A percentile compares a stretch with the other conserved stretches of the same genome.
Conservation (phyloP, 2,888 invertebrate genomes). For the Carabus problematicus region DNA sequence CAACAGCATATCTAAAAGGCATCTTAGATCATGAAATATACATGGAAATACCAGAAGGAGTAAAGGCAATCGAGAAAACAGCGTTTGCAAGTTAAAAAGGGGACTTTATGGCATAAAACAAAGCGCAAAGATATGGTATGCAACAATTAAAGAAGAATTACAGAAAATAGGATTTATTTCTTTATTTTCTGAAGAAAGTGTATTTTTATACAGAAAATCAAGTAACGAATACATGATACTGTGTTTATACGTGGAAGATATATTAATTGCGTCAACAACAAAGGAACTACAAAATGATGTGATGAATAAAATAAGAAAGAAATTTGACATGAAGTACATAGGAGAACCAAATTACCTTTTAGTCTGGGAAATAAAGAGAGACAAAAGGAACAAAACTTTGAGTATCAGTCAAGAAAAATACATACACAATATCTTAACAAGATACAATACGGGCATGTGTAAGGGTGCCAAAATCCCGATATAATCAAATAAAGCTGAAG, state of each 20-base stretch:
- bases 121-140: background rate
- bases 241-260: conserved; percentile 19
- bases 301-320: background rate
- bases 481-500: background rate
- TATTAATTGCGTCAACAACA: background rate
- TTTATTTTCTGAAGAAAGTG: background rate
- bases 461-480: background rate
- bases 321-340: conserved; percentile 6
- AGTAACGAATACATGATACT: background rate
- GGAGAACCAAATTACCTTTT: conserved; percentile 4
- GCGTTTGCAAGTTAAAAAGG: conserved; percentile 1
- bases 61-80: no score
- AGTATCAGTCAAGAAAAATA: background rate
- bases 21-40: conserved; percentile 12
- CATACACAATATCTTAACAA: background rate
- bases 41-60: conserved; percentile 17
- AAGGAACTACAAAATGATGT: background rate
- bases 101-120: conserved; percentile 8
- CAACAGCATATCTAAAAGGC: conserved; percentile 22
- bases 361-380: background rate
- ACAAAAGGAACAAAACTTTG: background rate
- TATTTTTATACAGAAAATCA: background rate
- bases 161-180: background rate
- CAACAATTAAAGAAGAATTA: background rate
- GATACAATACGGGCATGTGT: background rate